Evolutionary conservation across 2,797 vertebrate species (phyloP), one percentile per base, ranked within the genome.

Genomic region (Parauchenoglanis punctatus): DNA sequence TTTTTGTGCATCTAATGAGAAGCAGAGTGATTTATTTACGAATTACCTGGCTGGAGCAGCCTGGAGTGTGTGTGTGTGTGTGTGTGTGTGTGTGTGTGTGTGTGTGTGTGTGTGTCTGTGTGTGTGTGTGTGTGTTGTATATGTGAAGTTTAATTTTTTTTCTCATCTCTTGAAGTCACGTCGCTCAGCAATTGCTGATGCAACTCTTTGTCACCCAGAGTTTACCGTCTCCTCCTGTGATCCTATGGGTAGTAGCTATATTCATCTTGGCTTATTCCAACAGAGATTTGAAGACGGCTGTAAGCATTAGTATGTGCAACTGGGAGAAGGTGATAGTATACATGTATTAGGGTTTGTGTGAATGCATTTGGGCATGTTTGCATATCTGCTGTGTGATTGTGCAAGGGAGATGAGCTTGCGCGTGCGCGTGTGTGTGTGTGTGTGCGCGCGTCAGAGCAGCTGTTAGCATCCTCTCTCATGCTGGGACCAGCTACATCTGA

Each of bases 181-280:
- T 94, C 93, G 94, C 94, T 95, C 94, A 94, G 94, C 94, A 93
- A 94, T 95, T 96, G 95, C 96, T 96, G 95, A 96, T 96, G 95
- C 95, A 96, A 96, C 92, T 95, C 94, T 95, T 95, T 96, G 95
- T 95, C 95, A 96, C 95, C 95, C 94, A 95, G 94, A 94, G 94
- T 95, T 95, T 94, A 94, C 94, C 93, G 92, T 96, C 94, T 92
- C 94, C 95, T 95, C 92, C 94, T 94, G 94, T 92, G 94, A 93
- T 95, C 94, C 95, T 94, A 93, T 89, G 61, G 95, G 95, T 94
- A 96, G 94, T 93, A 68, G 92, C 93, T 95, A 94, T 93, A 95
- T 95, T 94, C 94, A 94, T 95, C 94, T 84, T 89, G 83, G 85
- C 83, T 88, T 88, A 68, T 90, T 85, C 89, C 85, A 89, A 89